Percentiles rank a stretch among this genome's conserved stretches.
Evolutionary conservation across 1,140 invertebrate species (phyloP).

Genomic region (Lamellibrachia luymesi): DNA sequence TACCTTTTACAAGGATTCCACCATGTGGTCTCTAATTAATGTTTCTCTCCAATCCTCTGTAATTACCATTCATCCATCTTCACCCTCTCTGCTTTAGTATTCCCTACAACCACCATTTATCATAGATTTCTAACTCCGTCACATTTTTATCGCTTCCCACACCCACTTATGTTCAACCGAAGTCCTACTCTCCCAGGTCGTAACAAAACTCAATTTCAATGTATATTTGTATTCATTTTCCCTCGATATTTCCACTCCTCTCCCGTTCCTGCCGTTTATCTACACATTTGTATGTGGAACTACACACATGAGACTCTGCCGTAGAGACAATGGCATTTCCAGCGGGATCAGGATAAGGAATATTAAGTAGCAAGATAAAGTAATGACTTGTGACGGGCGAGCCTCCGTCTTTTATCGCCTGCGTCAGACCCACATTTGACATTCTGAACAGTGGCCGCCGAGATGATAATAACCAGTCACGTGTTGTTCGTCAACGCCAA

Average conservation of each 20-base stretch:
- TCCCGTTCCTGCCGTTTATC: background rate
- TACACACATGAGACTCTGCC: background rate
- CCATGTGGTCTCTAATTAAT: too few relatives aligned
- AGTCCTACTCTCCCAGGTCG: background rate
- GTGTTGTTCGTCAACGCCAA: background rate
- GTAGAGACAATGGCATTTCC: background rate
- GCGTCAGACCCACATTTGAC: background rate
- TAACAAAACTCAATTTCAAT: background rate
- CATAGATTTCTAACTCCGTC: background rate
- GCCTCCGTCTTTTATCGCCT: background rate
- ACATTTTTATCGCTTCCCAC: background rate
- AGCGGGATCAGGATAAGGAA: background rate
- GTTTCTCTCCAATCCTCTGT: too few relatives aligned
- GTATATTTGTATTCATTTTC: background rate
- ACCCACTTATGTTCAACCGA: background rate
- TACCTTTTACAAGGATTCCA: too few relatives aligned
- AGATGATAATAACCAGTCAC: background rate
- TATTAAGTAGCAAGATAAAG: background rate
- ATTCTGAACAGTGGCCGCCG: background rate
- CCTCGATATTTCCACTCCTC: background rate
- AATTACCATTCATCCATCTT: too few relatives aligned
- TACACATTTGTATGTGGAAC: background rate
- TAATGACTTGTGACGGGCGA: background rate
- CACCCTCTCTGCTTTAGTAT: too few relatives aligned
- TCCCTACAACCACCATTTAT: too few relatives aligned